Evolutionary conservation across 2,888 invertebrate species (phyloP).

Genomic region (Thysanoteuthis rhombus): DNA sequence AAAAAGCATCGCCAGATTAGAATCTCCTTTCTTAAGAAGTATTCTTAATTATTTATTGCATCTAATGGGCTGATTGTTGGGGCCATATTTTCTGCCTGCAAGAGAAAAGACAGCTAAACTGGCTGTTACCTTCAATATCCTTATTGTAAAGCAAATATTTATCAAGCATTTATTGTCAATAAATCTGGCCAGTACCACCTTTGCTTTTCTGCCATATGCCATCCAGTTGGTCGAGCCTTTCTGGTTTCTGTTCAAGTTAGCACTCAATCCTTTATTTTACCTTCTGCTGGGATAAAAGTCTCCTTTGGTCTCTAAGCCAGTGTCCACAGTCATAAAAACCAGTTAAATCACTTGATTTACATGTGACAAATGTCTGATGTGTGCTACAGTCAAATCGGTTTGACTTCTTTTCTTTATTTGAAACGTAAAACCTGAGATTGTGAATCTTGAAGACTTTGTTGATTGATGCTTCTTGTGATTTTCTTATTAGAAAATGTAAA

Average conservation of each 20-base stretch:
- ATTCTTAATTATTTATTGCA: not conserved
- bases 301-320: not conserved
- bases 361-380: no score
- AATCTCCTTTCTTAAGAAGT: not conserved
- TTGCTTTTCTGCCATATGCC: not conserved
- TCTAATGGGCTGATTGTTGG: not conserved
- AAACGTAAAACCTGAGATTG: no score
- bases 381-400: no score
- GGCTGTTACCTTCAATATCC: not conserved
- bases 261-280: not conserved
- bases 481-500: no score
- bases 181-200: not conserved
- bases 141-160: not conserved
- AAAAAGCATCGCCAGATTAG: not conserved
- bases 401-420: no score
- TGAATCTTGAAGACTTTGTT: no score
- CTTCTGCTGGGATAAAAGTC: not conserved
- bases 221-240: not conserved
- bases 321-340: slow-evolving; percentile 12
- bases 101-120: not conserved
- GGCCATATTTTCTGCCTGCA: not conserved
- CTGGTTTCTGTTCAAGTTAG: no score
- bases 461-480: no score
- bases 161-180: not conserved
- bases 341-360: not conserved